Base-by-base conservation (phyloP, 2,888 invertebrate genomes). In the Diaphora mendica region DNA sequence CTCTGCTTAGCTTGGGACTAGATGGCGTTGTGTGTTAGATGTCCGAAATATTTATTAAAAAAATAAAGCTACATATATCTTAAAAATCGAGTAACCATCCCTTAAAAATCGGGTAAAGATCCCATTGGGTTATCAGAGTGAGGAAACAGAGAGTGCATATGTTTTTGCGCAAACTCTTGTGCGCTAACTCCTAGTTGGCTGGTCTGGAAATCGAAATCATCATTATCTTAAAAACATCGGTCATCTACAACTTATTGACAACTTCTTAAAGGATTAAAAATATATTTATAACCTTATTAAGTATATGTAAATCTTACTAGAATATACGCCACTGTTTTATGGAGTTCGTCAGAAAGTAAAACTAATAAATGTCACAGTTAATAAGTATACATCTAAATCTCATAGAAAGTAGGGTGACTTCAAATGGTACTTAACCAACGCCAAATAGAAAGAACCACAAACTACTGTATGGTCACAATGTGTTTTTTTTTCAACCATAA, bases 401-500 rank as follows among this genome's bases (percentile, higher is more conserved):
- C 64, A 44, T 68, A 80, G 82, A 84, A 84, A 82, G 77, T 74
- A 73, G 69, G 30, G 20, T 76, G 73, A 68, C 73, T 20, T 72
- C 39, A 67, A 68, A 79, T 70, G 67, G 68, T 76, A 78, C 70
- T 71, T 72, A 72, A 73, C 68, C 65, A 72, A 75, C 30, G 55
- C 78, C 76, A 71, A 76, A 76, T 77, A 77, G 71, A 75, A 75
- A 77, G 76, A 78, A 77, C 76, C 76, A 76, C 66, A 68, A 73
- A 81, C 75, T 83, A 77, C 76, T 71, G 72, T 75, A 75, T 55
- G 59, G 71, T 71, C 70, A 79, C 77, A 66, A 77, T 62, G 42
- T 69, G 78, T 79, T 78, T 85, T 75, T n/a, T 78, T 77, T 76
- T 59, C 65, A 79, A 26, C 74, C 71, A 80, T 85, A 81, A 86